These are phyloP conservation scores for Drosophila quinaria DNA, from an alignment of 2,888 invertebrate genomes.

Conservation along the genomic window DNA sequence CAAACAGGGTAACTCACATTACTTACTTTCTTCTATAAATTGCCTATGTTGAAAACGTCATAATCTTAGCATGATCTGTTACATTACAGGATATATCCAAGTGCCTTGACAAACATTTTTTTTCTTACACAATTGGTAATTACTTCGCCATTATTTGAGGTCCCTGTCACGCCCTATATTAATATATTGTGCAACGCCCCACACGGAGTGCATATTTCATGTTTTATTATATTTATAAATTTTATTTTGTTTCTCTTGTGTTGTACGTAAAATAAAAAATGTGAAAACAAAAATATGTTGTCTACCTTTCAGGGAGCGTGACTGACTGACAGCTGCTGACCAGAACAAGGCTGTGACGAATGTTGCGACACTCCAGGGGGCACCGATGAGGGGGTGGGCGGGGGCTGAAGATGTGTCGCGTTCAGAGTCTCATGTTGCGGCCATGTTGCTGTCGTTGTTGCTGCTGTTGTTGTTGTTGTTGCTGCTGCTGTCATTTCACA, in stretches of 20 bases:
- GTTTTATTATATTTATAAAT: conserved; percentile 42
- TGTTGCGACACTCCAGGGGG: conserved; percentile 15
- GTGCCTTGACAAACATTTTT: conserved; percentile 10
- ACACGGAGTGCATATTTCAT: conserved; percentile 67
- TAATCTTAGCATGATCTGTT: not conserved
- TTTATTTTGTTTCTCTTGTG: conserved; percentile 22
- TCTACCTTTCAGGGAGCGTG: conserved; percentile 31
- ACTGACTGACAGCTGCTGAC: conserved; percentile 62
- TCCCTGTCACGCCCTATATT: conserved; percentile 28
- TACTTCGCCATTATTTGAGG: conserved; percentile 70
- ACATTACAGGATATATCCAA: not conserved
- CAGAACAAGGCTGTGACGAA: conserved; percentile 48
- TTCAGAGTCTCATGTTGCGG: conserved; percentile 59
- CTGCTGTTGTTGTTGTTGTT: conserved; percentile 14
- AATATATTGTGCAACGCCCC: conserved; percentile 30
- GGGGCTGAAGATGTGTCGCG: conserved; percentile 25
- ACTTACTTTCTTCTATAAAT: too few relatives aligned
- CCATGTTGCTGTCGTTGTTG: conserved; percentile 36
- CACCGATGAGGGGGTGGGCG: not conserved
- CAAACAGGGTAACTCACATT: not conserved
- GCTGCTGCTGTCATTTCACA: conserved; percentile 54
- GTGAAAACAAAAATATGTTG: conserved; percentile 38
- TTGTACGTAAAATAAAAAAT: conserved; percentile 30
- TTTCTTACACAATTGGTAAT: conserved; percentile 67
- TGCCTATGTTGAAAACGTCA: not conserved